Evolutionary conservation across 2,888 invertebrate genomes (phyloP), one percentile per base, ranked within the genome.

Genomic region (Ennomos fuscantarius): DNA sequence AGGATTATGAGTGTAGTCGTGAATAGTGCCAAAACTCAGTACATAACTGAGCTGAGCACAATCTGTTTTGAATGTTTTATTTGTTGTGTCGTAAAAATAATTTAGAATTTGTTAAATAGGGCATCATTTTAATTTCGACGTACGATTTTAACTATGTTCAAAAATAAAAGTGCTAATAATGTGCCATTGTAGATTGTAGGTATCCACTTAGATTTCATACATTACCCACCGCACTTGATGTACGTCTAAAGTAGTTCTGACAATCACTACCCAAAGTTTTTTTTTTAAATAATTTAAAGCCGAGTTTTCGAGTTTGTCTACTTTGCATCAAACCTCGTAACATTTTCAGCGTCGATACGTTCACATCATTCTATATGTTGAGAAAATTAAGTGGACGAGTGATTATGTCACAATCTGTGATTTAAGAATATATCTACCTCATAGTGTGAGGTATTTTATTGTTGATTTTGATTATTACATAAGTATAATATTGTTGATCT

Each of bases 391-490:
- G 53, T 56, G 33, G 46, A 47, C 46, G 11, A 49, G 40, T 48
- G 44, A 53, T 54, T 46, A 24, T 59, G 37, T 50, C 58, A 50
- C 58, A 48, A 51, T 48, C 45, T 59, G 58, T 59, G 53, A 54
- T 54, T 53, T 52, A 12, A 58, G 32, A n/a, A n/a, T 6, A 24
- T 51, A 35, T 24, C 40, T 46, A 53, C 58, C 53, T 59, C 49
- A 45, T 53, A 49, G 33, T 11, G 39, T 34, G 49, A 37, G 49
- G 45, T 35, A 36, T 50, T 51, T 47, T 42, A 55, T 61, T 61
- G 47, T 54, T 61, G 49, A 53, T 58, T 53, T 58, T 58, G 13
- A 57, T 57, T 51, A 32, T 53, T 44, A 12, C 35, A 36, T 42
- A 24, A 40, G 12, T 41, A 47, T 50, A 52, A 53, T 47, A 11